Evolutionary conservation across 92 coral and sea anemone genomes (phyloP).

Genomic region (Anthopleura xanthogrammica): DNA sequence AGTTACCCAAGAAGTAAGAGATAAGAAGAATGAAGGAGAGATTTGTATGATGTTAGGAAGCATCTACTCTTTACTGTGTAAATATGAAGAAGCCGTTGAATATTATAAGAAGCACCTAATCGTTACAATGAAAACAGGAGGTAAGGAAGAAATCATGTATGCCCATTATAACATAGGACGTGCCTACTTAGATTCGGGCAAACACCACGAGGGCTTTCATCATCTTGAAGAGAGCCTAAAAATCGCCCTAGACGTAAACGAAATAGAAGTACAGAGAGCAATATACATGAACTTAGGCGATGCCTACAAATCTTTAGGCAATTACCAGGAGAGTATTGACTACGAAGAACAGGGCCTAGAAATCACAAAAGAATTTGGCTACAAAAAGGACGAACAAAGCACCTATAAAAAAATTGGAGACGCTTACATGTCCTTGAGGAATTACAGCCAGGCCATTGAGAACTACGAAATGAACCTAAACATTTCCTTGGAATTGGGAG

Average conservation of each 20-base stretch:
- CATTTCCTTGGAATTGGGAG: not conserved
- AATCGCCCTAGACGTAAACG: not conserved
- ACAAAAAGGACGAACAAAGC: not conserved
- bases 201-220: not conserved
- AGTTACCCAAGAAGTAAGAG: not conserved
- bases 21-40: conserved; percentile 13
- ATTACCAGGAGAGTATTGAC: not conserved
- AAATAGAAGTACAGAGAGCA: not conserved
- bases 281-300: not conserved
- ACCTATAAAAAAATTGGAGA: not conserved
- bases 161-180: not conserved
- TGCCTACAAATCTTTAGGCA: not conserved
- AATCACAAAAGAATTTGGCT: not conserved
- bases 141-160: not conserved
- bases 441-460: not conserved
- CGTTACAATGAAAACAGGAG: not conserved
- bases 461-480: not conserved
- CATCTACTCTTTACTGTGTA: not conserved
- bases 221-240: not conserved
- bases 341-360: not conserved
- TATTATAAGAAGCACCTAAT: not conserved
- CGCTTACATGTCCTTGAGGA: not conserved
- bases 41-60: conserved; percentile 18
- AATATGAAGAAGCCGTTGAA: not conserved
- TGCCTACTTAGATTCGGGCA: not conserved